phyloP scores from a whole-genome alignment of 2,888 invertebrate genomes.

The Macrosiphum euphorbiae region DNA sequence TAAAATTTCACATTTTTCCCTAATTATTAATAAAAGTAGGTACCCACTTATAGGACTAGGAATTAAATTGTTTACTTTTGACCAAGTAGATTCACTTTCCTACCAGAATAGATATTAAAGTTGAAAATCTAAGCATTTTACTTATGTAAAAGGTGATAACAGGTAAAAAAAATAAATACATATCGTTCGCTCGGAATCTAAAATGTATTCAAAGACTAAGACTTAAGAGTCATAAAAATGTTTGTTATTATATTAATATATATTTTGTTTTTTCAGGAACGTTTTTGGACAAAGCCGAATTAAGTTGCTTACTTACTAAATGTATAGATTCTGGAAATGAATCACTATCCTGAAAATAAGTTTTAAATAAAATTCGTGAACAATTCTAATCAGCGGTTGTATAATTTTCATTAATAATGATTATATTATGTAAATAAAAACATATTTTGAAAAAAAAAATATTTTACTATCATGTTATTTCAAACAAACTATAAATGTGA shows the following conservation, averaged over 20 bases:
- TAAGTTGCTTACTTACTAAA: constrained; percentile 27
- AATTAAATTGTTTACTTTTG: too few relatives aligned
- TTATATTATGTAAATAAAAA: not conserved
- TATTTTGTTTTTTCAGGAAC: constrained; percentile 42
- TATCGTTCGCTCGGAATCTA: not conserved
- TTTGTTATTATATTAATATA: not conserved
- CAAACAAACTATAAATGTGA: not conserved
- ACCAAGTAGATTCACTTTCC: too few relatives aligned
- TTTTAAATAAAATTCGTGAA: not conserved
- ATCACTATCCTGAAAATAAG: not conserved
- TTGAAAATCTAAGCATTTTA: too few relatives aligned
- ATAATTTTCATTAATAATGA: not conserved
- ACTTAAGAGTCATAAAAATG: not conserved
- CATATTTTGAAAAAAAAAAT: not conserved
- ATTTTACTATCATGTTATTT: not conserved
- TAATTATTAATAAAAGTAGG: too few relatives aligned
- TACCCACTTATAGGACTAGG: too few relatives aligned
- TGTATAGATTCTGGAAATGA: constrained; percentile 16
- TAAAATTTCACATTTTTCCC: too few relatives aligned
- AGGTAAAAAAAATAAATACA: too few relatives aligned
- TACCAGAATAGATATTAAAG: too few relatives aligned
- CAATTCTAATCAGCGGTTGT: not conserved
- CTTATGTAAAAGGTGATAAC: too few relatives aligned
- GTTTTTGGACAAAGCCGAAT: constrained; percentile 37
- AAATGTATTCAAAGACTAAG: not conserved